Evolutionary conservation across 2,888 invertebrate genomes (phyloP).

Genomic region (Macropis europaea): DNA sequence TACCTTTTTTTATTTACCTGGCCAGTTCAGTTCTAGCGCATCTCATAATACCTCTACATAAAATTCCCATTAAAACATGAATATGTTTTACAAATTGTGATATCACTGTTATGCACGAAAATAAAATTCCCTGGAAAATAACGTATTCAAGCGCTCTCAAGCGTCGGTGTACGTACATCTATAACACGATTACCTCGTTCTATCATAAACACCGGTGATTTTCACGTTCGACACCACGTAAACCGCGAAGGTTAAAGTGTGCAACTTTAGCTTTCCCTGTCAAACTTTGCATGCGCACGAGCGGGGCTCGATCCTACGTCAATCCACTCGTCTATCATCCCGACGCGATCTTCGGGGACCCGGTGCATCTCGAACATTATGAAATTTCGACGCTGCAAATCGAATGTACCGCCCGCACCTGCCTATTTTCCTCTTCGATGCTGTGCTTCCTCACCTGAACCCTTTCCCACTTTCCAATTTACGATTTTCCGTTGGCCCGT

Average conservation of each 20-base stretch:
- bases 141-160: no score
- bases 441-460: slow-evolving; percentile 2
- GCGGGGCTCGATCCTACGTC: slow-evolving; percentile 5
- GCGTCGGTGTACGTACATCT: no score
- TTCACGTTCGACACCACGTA: no score
- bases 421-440: slow-evolving; percentile 37
- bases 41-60: no score
- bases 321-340: slow-evolving; percentile 46
- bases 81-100: no score
- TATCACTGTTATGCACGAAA: no score
- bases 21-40: no score
- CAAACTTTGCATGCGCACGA: neutral
- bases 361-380: slow-evolving; percentile 63
- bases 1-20: no score
- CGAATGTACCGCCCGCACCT: slow-evolving; percentile 54
- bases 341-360: slow-evolving; percentile 35
- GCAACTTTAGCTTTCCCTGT: slow-evolving; percentile 1
- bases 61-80: no score
- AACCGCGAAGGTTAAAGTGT: neutral
- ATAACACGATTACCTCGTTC: no score
- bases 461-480: slow-evolving; percentile 1
- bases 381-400: slow-evolving; percentile 65
- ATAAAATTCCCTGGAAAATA: no score
- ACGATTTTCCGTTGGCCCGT: slow-evolving; percentile 29
- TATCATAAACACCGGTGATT: no score